Percentiles rank a stretch among this genome's conserved stretches.
Evolutionary conservation across 1,140 invertebrate species (phyloP).

Genomic region (Rhizoglyphus robini): DNA sequence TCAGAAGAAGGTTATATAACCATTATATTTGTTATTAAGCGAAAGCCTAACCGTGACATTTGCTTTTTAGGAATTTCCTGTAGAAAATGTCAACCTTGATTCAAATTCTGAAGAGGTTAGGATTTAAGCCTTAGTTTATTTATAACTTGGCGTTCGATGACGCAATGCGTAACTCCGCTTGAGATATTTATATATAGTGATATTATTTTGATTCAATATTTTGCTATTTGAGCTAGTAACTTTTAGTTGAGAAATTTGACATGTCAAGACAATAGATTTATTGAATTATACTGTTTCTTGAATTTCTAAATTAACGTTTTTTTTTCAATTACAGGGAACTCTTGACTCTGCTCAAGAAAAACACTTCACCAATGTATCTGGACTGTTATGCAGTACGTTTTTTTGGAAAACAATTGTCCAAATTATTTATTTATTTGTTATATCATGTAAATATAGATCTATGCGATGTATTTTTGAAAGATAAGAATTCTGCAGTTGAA

Average conservation of each 20-base stretch:
- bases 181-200: too few species aligned
- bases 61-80: slow-evolving; percentile 1
- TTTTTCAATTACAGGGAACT: neutral
- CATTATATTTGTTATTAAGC: neutral
- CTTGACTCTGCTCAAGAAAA: slow-evolving; percentile 14
- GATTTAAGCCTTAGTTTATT: too few species aligned
- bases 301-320: neutral
- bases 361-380: neutral
- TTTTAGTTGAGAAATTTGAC: neutral
- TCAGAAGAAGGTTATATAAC: neutral
- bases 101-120: neutral
- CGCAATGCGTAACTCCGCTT: too few species aligned
- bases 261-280: neutral
- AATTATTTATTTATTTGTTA: neutral
- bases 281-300: neutral
- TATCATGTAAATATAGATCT: neutral
- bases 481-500: neutral
- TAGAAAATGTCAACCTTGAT: neutral
- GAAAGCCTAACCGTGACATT: too few species aligned
- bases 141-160: too few species aligned
- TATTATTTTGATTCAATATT: too few species aligned
- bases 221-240: too few species aligned
- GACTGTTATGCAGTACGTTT: slow-evolving; percentile 17
- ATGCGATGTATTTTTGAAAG: slow-evolving; percentile 13
- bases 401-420: too few species aligned